These are phyloP conservation scores for Anabas testudineus DNA, from an alignment of 2,797 vertebrate species.

Conservation along the genomic window DNA sequence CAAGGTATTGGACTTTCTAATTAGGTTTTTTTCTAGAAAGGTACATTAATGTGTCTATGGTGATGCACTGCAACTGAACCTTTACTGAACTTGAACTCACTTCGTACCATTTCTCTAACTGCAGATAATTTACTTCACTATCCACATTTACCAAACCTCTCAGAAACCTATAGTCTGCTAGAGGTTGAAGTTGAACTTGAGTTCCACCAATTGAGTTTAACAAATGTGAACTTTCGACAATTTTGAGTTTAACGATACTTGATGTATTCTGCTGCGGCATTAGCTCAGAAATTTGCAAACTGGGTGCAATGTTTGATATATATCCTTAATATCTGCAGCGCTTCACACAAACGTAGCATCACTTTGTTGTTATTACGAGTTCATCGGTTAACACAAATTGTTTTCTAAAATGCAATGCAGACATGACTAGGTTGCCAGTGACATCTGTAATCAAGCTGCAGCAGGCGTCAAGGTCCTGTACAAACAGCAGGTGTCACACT, in stretches of 20 bases:
- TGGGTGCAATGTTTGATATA: not conserved
- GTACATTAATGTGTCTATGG: no score
- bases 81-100: not conserved
- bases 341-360: not conserved
- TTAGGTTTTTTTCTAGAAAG: no score
- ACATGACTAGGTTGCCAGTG: not conserved
- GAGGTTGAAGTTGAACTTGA: no score
- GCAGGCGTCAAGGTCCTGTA: not conserved
- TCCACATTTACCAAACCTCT: not conserved
- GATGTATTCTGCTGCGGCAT: not conserved
- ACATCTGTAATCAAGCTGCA: not conserved
- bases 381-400: not conserved
- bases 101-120: not conserved
- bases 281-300: not conserved
- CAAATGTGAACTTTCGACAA: no score
- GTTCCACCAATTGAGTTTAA: no score
- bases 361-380: not conserved
- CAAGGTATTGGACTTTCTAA: no score
- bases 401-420: not conserved
- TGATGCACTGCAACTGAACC: not conserved
- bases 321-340: rapidly evolving
- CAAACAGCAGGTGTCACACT: conserved; percentile 38
- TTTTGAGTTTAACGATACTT: no score
- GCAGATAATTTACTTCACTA: not conserved
- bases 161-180: not conserved